Percentiles rank a stretch among this genome's conserved stretches.
These are phyloP conservation scores for Ariolimax columbianus DNA, from an alignment of 2,888 invertebrate genomes.

Conservation along the genomic window DNA sequence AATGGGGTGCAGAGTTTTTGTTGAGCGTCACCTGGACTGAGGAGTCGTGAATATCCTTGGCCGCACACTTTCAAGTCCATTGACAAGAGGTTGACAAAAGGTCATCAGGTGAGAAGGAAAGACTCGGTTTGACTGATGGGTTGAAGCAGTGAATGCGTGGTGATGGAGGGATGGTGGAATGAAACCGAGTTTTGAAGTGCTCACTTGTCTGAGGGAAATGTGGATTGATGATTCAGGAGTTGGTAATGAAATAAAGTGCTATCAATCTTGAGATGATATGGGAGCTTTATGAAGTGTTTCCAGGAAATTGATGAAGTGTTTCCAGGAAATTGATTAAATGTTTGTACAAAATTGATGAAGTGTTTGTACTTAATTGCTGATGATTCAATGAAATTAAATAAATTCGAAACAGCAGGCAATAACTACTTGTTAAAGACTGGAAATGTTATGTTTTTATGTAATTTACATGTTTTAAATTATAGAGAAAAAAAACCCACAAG, in stretches of 20 bases:
- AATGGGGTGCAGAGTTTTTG: neutral
- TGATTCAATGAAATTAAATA: too few relatives aligned
- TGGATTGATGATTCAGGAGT: neutral
- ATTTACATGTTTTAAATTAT: too few relatives aligned
- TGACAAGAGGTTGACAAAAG: neutral
- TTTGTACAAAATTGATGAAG: neutral
- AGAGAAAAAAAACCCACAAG: too few relatives aligned
- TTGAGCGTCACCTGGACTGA: neutral
- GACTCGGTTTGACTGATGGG: neutral
- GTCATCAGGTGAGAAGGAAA: neutral
- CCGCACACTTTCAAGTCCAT: neutral
- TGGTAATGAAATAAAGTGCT: neutral
- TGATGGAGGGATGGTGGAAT: neutral
- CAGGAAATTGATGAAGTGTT: neutral
- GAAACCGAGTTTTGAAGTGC: neutral
- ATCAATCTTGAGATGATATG: neutral
- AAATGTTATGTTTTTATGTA: too few relatives aligned
- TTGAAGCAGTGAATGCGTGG: neutral
- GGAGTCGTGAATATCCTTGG: neutral
- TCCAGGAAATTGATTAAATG: neutral
- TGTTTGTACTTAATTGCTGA: neutral
- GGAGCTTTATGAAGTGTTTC: neutral
- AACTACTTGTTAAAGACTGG: too few relatives aligned
- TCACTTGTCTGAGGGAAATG: neutral
- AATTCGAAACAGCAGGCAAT: too few relatives aligned